Conservation (phyloP, 2,888 invertebrate species). For the Chrysodeixis includens region DNA sequence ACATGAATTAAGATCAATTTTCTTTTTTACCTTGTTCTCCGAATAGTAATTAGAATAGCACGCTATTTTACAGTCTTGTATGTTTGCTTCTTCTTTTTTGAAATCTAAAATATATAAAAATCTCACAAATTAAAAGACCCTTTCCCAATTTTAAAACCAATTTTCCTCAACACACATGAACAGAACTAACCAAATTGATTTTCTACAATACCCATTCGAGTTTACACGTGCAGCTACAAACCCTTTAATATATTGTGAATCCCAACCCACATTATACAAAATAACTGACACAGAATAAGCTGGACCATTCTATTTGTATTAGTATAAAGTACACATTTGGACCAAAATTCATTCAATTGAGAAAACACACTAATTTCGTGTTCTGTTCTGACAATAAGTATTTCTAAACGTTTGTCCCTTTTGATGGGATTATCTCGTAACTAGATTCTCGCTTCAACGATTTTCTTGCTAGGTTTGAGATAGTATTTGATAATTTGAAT, state of each 20-base stretch:
- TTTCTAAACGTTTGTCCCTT: background rate
- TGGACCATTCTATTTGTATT: background rate
- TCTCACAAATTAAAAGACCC: too few species aligned
- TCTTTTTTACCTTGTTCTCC: too few species aligned
- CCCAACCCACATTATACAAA: conserved; percentile 2
- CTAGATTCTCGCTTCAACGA: background rate
- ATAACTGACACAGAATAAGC: conserved; percentile 3
- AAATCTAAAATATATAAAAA: too few species aligned
- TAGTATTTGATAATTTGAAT: background rate
- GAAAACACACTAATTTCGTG: background rate
- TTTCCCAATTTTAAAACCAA: too few species aligned
- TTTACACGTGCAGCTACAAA: conserved; percentile 4
- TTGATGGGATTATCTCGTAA: background rate
- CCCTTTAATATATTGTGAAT: background rate
- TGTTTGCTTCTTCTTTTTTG: too few species aligned
- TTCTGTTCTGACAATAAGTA: background rate
- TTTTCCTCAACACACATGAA: too few species aligned
- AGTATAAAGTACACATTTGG: background rate
- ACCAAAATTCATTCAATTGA: conserved; percentile 6
- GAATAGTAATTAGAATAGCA: too few species aligned
- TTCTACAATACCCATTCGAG: background rate
- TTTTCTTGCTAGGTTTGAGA: background rate
- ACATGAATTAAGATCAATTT: too few species aligned
- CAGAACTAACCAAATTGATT: background rate
- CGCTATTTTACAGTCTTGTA: too few species aligned